phyloP scores from a whole-genome alignment of 2,888 invertebrate genomes.

The Mythimna lalbum region DNA sequence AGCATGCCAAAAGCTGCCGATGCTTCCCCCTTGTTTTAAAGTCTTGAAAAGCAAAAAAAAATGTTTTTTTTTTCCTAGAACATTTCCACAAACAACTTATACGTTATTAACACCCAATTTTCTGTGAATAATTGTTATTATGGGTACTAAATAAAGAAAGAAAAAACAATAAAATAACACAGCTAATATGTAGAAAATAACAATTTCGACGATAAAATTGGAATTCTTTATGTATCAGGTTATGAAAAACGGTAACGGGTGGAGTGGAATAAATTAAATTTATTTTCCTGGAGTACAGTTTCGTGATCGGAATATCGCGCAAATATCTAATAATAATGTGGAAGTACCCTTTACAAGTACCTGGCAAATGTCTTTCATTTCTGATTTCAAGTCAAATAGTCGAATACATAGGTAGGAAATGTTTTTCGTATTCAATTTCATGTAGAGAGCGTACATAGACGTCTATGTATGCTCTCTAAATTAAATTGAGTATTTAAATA shows the following conservation, averaged over 20 bases:
- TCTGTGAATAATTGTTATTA: conserved; percentile 42
- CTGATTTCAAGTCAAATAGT: conserved; percentile 25
- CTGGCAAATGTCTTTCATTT: conserved; percentile 54
- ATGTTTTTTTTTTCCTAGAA: neutral
- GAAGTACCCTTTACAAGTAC: conserved; percentile 43
- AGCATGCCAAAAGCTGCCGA: no score
- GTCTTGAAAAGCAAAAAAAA: neutral
- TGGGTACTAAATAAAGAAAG: conserved; percentile 41
- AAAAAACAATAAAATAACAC: conserved; percentile 44
- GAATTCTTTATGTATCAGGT: conserved; percentile 63
- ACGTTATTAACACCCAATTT: conserved; percentile 39
- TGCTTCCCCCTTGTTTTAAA: no score
- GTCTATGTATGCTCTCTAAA: no score
- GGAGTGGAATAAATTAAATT: conserved; percentile 64
- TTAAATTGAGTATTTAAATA: no score
- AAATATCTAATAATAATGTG: conserved; percentile 51
- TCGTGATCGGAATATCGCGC: conserved; percentile 62
- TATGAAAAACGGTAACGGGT: conserved; percentile 65
- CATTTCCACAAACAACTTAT: neutral
- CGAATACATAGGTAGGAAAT: conserved; percentile 6
- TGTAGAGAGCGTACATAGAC: no score
- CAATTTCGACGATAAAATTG: conserved; percentile 60
- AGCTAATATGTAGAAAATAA: conserved; percentile 61
- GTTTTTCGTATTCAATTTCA: neutral
- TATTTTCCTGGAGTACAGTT: conserved; percentile 56